Percentiles rank a stretch among this genome's conserved stretches.
Conservation (phyloP, 1,140 invertebrate genomes). For the Luehdorfia chinensis region DNA sequence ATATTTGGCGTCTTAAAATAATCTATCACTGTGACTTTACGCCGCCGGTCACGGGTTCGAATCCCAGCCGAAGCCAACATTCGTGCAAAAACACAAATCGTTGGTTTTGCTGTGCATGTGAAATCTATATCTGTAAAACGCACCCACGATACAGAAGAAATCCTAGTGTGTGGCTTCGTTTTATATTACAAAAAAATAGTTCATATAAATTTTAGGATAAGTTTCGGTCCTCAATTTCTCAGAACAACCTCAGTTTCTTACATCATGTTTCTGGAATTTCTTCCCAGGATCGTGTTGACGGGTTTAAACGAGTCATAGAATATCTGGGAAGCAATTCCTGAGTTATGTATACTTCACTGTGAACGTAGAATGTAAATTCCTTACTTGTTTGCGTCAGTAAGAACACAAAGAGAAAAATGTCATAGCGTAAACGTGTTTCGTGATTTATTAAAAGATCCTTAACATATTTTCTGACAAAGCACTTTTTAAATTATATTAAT, state of each 20-base stretch:
- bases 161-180: no score
- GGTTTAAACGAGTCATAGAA: constrained; percentile 9
- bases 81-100: no score
- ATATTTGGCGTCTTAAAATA: no score
- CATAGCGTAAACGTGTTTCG: not conserved
- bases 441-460: no score
- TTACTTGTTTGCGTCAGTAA: not conserved
- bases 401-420: constrained; percentile 1
- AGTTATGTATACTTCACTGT: constrained; percentile 7
- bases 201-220: no score
- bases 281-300: not conserved
- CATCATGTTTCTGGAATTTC: constrained; percentile 4
- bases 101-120: no score
- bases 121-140: no score
- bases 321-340: constrained; percentile 6
- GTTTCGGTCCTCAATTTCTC: constrained; percentile 1
- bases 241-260: constrained; percentile 8
- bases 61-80: no score
- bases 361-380: constrained; percentile 3
- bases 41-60: no score
- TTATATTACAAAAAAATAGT: no score
- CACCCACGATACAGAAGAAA: no score
- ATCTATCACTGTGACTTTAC: no score
- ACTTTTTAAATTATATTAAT: not conserved
- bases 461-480: not conserved